Conservation (phyloP, 1,140 invertebrate species). For the Penaeus vannamei region DNA sequence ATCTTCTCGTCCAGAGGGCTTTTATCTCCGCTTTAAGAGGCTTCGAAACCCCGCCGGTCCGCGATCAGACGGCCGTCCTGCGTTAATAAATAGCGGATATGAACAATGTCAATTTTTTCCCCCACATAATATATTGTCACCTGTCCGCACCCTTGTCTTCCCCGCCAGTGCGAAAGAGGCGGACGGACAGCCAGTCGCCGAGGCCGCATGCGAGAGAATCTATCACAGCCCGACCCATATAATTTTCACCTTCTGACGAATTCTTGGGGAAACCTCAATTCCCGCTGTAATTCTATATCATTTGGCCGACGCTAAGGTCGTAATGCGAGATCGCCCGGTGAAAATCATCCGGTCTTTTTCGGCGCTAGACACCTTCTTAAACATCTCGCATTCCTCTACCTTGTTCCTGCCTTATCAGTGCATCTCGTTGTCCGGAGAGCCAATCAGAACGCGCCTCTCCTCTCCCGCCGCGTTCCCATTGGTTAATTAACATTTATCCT, state of each 20-base stretch:
- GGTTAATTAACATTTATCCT: slow-evolving; percentile 62
- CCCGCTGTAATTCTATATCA: background rate
- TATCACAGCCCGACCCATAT: background rate
- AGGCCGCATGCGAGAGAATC: background rate
- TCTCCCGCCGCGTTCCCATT: slow-evolving; percentile 43
- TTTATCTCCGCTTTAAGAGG: too few relatives aligned
- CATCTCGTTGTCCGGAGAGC: slow-evolving; percentile 31
- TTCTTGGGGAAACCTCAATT: too few relatives aligned
- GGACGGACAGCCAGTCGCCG: too few relatives aligned
- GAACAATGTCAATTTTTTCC: slow-evolving; percentile 38
- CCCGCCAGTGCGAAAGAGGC: background rate
- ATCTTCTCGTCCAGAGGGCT: too few relatives aligned
- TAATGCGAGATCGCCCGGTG: background rate
- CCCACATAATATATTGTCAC: slow-evolving; percentile 38
- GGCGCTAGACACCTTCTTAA: slow-evolving; percentile 9
- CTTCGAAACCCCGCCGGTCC: background rate
- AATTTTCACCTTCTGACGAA: background rate
- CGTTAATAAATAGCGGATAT: slow-evolving; percentile 39
- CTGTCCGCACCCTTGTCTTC: slow-evolving; percentile 41
- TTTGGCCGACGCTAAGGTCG: background rate
- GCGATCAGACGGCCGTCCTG: background rate
- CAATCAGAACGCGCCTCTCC: slow-evolving; percentile 46
- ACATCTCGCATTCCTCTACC: slow-evolving; percentile 46
- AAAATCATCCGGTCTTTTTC: background rate
- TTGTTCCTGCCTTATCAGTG: slow-evolving; percentile 57